These are phyloP conservation scores for Luperina nickerlii DNA, from an alignment of 2,888 invertebrate species.

Conservation along the genomic window DNA sequence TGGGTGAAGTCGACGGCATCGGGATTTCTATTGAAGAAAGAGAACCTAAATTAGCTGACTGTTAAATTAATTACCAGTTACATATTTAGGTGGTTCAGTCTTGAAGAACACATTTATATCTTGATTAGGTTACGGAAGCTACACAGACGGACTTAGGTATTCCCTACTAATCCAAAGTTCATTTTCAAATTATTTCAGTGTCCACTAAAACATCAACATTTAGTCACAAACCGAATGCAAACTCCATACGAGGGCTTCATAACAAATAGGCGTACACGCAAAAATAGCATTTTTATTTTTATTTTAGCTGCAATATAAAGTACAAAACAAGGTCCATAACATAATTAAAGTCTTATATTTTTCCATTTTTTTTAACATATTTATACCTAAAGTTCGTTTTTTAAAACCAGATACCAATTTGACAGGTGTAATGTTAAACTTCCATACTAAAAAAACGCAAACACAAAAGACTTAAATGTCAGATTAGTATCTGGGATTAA, in stretches of 20 bases:
- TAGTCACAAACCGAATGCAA: not conserved
- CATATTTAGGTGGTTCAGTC: not conserved
- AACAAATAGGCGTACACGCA: too few species aligned
- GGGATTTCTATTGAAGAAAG: conserved; percentile 92
- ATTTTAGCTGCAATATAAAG: too few species aligned
- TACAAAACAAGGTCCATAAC: too few species aligned
- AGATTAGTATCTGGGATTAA: too few species aligned
- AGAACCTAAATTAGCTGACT: conserved; percentile 3
- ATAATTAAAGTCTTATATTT: too few species aligned
- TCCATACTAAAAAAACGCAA: too few species aligned
- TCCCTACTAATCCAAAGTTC: not conserved
- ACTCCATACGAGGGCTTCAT: not conserved
- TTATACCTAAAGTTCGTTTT: too few species aligned
- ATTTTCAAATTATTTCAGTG: not conserved
- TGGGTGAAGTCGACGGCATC: conserved; percentile 95
- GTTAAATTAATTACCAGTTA: not conserved
- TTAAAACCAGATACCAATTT: too few species aligned
- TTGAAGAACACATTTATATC: not conserved
- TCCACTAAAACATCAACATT: not conserved
- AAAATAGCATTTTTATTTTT: too few species aligned
- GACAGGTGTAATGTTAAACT: too few species aligned
- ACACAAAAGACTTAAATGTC: too few species aligned
- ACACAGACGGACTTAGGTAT: not conserved
- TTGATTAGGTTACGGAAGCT: not conserved
- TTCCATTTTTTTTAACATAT: too few species aligned